Conservation (phyloP, 2,888 invertebrate species). For the Bedellia somnulentella region DNA sequence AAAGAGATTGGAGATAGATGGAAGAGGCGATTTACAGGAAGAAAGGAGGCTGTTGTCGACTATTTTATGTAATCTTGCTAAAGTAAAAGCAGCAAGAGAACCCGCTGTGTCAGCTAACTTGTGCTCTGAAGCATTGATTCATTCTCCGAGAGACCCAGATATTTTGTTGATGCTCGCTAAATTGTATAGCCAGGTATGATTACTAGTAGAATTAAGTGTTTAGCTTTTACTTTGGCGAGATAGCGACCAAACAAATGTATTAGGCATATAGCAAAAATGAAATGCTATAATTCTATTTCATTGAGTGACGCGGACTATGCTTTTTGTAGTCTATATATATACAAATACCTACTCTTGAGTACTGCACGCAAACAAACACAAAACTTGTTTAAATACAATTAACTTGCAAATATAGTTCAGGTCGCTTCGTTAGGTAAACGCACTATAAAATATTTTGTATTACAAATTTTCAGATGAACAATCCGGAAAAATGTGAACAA, state of each 20-base stretch:
- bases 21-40: slow-evolving; percentile 37
- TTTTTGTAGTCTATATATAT: no score
- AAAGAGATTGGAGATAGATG: slow-evolving; percentile 70
- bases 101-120: slow-evolving; percentile 70
- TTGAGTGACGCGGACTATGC: no score
- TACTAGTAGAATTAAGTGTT: background rate
- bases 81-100: slow-evolving; percentile 34
- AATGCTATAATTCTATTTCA: no score
- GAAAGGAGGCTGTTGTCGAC: slow-evolving; percentile 36
- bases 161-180: slow-evolving; percentile 75
- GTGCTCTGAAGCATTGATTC: slow-evolving; percentile 84
- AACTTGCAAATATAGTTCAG: no score
- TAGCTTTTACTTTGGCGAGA: no score
- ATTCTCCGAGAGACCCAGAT: slow-evolving; percentile 74
- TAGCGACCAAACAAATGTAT: no score
- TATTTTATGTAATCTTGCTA: slow-evolving; percentile 37
- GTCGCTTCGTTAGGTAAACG: no score
- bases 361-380: no score
- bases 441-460: background rate
- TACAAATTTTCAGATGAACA: slow-evolving; percentile 70
- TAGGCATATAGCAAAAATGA: no score
- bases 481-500: slow-evolving; percentile 85
- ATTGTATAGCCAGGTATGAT: slow-evolving; percentile 72
- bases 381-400: no score
- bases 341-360: no score